These are phyloP conservation scores for Drosophila paulistorum DNA, from an alignment of 1,140 invertebrate species.

Conservation along the genomic window DNA sequence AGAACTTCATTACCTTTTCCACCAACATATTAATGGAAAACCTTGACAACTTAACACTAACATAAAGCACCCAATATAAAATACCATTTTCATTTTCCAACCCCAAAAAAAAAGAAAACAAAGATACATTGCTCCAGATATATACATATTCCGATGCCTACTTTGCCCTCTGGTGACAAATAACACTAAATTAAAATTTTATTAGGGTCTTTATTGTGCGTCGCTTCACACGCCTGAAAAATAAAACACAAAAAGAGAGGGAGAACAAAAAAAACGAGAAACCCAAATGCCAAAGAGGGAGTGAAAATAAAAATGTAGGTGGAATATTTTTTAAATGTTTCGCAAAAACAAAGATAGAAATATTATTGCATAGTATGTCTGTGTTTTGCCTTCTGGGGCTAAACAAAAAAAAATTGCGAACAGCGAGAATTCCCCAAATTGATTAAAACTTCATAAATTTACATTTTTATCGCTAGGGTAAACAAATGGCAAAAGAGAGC, in stretches of 20 bases:
- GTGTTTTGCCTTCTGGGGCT: constrained; percentile 56
- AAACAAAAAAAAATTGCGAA: constrained; percentile 57
- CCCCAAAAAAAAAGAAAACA: constrained; percentile 28
- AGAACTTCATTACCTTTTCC: not conserved
- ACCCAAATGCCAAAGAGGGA: constrained; percentile 21
- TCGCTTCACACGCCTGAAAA: constrained; percentile 56
- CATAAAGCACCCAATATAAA: constrained; percentile 37
- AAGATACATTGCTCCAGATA: constrained; percentile 33
- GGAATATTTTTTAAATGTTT: constrained; percentile 79
- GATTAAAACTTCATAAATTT: constrained; percentile 82
- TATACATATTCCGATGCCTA: constrained; percentile 16
- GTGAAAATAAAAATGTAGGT: constrained; percentile 29
- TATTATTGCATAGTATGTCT: constrained; percentile 46
- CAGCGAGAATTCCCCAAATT: constrained; percentile 77
- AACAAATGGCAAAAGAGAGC: constrained; percentile 57
- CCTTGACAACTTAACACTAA: constrained; percentile 45
- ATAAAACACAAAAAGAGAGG: constrained; percentile 7
- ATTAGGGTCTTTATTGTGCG: constrained; percentile 79
- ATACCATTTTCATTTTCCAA: constrained; percentile 44
- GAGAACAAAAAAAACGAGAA: constrained; percentile 15
- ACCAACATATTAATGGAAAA: constrained; percentile 21
- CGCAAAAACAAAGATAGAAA: constrained; percentile 36
- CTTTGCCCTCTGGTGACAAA: constrained; percentile 73
- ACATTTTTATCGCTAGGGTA: constrained; percentile 75
- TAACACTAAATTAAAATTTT: constrained; percentile 81